phyloP scores from a whole-genome alignment of 2,888 invertebrate genomes.

The Thysanoteuthis rhombus region DNA sequence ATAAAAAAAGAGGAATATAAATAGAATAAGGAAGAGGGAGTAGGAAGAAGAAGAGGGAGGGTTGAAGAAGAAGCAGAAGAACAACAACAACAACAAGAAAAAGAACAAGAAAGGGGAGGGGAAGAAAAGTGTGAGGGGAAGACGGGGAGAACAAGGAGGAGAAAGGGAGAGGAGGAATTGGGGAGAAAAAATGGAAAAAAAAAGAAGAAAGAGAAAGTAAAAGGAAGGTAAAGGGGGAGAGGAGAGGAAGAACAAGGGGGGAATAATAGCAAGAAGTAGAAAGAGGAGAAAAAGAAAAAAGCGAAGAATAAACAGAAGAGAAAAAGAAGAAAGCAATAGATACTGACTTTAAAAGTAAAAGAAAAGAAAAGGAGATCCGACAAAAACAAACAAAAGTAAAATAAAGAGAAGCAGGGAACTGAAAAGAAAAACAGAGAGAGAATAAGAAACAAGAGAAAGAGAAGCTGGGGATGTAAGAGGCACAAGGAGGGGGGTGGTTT shows the following conservation, averaged over 20 bases:
- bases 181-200: not conserved
- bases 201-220: not conserved
- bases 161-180: too few species aligned
- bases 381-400: too few species aligned
- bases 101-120: not conserved
- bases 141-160: not conserved
- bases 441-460: too few species aligned
- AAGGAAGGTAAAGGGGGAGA: not conserved
- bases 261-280: not conserved
- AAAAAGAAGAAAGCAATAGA: too few species aligned
- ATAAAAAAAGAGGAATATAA: too few species aligned
- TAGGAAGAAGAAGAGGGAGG: not conserved
- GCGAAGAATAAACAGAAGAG: not conserved
- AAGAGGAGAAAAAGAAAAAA: not conserved
- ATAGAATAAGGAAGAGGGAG: not conserved
- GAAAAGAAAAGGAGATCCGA: not conserved
- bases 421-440: not conserved
- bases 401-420: not conserved
- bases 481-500: not conserved
- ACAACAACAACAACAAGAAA: not conserved
- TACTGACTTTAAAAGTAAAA: too few species aligned
- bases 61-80: not conserved
- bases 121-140: not conserved
- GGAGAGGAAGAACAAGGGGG: not conserved
- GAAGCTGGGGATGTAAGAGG: not conserved